Evolutionary conservation across 2,113 vertebrate species (phyloP).

Genomic region (Calidris pugnax): DNA sequence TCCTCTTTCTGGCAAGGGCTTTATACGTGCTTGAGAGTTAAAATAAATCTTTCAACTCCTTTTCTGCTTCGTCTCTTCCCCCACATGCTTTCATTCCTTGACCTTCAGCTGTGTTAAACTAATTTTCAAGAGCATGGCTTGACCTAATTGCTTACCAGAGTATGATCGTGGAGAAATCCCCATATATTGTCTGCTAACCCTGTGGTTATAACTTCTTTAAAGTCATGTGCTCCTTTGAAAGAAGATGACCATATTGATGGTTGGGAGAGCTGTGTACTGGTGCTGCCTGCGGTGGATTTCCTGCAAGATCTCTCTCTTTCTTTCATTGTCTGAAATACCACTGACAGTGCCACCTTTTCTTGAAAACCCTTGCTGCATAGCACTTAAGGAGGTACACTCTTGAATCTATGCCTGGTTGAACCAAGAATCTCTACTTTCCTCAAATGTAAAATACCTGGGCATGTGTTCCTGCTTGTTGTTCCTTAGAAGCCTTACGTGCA

Average conservation of each 20-base stretch:
- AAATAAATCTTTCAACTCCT: constrained; percentile 19
- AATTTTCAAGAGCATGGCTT: constrained; percentile 43
- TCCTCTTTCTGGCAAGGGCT: background rate
- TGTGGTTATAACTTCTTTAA: constrained; percentile 19
- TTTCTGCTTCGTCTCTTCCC: background rate
- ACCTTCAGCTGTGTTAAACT: constrained; percentile 28
- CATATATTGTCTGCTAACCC: background rate
- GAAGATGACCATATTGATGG: background rate
- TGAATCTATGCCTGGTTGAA: background rate
- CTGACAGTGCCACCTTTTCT: background rate
- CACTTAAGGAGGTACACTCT: background rate
- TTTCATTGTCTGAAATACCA: background rate
- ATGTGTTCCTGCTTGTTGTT: background rate
- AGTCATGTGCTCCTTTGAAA: background rate
- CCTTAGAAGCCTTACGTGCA: background rate
- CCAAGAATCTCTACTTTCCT: background rate
- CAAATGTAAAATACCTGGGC: background rate
- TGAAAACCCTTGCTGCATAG: background rate
- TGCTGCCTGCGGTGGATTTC: background rate
- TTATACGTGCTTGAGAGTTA: background rate
- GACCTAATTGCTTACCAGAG: constrained; percentile 62
- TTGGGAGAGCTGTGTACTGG: background rate
- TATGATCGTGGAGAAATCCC: constrained; percentile 18
- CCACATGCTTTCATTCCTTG: background rate
- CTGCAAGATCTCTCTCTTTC: background rate